Conservation (phyloP, 37 sponge, comb jelly and placozoan species). For the Spongilla lacustris region DNA sequence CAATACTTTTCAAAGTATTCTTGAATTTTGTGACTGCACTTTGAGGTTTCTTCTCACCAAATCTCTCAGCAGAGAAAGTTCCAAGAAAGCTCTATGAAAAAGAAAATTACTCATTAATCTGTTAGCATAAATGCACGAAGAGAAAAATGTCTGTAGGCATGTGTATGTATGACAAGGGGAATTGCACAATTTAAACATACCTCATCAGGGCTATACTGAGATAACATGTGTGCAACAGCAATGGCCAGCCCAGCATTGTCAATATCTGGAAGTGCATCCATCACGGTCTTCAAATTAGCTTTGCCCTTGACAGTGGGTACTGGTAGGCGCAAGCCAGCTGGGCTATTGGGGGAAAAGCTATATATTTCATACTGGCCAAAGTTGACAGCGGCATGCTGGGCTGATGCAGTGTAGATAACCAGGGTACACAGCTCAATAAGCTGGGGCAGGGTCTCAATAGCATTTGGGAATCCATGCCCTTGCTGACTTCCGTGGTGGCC, state of each 20-base stretch:
- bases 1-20: slow-evolving; percentile 8
- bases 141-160: no score
- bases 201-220: slow-evolving; percentile 37
- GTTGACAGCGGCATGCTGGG: slow-evolving; percentile 74
- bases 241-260: not conserved
- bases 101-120: no score
- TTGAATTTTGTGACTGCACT: not conserved
- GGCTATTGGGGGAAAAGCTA: slow-evolving; percentile 76
- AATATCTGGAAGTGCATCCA: slow-evolving; percentile 42
- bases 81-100: slow-evolving; percentile 24
- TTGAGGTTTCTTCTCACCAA: slow-evolving; percentile 6
- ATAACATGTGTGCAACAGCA: slow-evolving; percentile 1
- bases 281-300: slow-evolving; percentile 24
- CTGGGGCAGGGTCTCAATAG: slow-evolving; percentile 21
- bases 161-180: no score
- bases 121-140: no score
- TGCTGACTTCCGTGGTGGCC: no score
- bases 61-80: not conserved
- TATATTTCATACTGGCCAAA: slow-evolving; percentile 45
- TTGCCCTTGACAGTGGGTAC: slow-evolving; percentile 51
- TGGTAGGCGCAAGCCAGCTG: slow-evolving; percentile 36
- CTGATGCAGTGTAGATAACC: slow-evolving; percentile 61
- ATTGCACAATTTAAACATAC: no score
- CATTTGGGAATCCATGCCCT: slow-evolving; percentile 46
- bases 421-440: slow-evolving; percentile 54